Evolutionary conservation across 2,888 invertebrate genomes (phyloP).

Genomic region (Ochlodes sylvanus): DNA sequence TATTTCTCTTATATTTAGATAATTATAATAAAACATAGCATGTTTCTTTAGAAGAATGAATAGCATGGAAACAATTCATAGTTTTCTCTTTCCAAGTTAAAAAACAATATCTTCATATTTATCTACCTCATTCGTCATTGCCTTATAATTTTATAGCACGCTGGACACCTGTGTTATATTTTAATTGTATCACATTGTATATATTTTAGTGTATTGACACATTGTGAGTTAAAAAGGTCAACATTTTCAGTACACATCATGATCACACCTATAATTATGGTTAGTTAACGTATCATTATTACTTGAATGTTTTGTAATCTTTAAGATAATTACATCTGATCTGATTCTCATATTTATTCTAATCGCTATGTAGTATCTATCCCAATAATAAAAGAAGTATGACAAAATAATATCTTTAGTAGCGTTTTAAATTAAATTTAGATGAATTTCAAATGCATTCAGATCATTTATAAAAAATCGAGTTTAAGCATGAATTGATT

Average conservation of each 20-base stretch:
- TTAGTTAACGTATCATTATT: background rate
- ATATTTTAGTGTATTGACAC: slow-evolving; percentile 29
- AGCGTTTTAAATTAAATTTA: background rate
- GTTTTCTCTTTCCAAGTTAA: slow-evolving; percentile 12
- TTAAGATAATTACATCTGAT: background rate
- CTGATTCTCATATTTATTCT: background rate
- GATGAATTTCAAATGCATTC: background rate
- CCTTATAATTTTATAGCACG: slow-evolving; percentile 17
- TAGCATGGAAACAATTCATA: slow-evolving; percentile 1
- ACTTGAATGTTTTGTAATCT: background rate
- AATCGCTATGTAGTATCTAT: background rate
- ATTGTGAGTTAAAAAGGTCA: background rate
- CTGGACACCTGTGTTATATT: slow-evolving; percentile 21
- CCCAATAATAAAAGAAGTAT: background rate
- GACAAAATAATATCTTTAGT: background rate
- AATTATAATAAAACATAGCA: slow-evolving; percentile 37
- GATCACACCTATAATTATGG: background rate
- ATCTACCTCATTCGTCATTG: slow-evolving; percentile 26
- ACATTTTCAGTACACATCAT: slow-evolving; percentile 11
- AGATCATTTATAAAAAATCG: background rate
- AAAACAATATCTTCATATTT: background rate
- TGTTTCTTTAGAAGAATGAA: slow-evolving; percentile 32
- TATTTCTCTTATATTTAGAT: background rate
- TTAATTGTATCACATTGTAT: slow-evolving; percentile 29
- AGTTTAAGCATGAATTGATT: slow-evolving; percentile 13